These are phyloP conservation scores for Tursiops truncatus DNA, from an alignment of 2,113 vertebrate genomes.

Conservation along the genomic window DNA sequence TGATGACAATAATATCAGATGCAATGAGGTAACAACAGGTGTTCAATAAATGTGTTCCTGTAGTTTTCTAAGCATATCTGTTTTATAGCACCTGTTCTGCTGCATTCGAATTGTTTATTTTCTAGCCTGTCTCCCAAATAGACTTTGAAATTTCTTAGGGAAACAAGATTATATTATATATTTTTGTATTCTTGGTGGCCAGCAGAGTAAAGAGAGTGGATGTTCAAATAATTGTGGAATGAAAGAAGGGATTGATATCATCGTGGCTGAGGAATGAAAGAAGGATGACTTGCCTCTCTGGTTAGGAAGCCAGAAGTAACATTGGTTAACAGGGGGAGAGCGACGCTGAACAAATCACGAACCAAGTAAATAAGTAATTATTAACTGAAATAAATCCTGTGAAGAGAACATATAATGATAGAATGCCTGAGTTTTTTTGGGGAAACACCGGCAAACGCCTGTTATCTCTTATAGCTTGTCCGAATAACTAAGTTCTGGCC, in stretches of 20 bases:
- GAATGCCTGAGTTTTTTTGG: background rate
- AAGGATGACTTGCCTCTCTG: background rate
- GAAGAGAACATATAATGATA: background rate
- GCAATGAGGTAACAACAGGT: background rate
- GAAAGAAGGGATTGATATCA: background rate
- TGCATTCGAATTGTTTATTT: background rate
- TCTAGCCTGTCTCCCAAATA: background rate
- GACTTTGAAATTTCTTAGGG: background rate
- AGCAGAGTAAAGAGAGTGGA: background rate
- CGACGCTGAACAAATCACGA: background rate
- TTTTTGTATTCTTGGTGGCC: slow-evolving; percentile 18
- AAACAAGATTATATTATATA: background rate
- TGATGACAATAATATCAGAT: background rate
- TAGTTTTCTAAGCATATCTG: background rate
- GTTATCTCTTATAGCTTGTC: background rate
- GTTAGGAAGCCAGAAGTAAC: background rate
- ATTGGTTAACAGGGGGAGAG: background rate
- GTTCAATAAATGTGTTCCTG: background rate
- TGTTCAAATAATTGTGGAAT: background rate
- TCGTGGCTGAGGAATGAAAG: background rate
- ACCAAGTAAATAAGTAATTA: background rate
- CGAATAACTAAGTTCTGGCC: background rate
- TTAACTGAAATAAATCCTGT: background rate
- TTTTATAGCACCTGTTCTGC: background rate
- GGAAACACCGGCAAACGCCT: background rate